Evolutionary conservation across 2,888 invertebrate genomes (phyloP).

Genomic region (Tridacna gigas): DNA sequence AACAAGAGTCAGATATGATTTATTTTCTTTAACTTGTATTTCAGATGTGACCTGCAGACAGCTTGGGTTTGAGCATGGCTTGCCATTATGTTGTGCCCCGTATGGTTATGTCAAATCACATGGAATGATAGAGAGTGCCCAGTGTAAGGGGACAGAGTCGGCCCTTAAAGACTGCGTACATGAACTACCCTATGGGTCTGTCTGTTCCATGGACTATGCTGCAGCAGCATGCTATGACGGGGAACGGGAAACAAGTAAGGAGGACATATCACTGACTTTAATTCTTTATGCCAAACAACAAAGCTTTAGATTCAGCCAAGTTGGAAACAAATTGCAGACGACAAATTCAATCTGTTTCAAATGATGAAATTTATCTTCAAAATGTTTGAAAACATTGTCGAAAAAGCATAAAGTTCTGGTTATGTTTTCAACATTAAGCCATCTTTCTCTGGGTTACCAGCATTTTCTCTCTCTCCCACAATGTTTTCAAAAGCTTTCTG

Average conservation of each 20-base stretch:
- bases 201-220: conserved; percentile 72
- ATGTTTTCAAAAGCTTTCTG: too few species aligned
- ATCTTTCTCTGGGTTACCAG: too few species aligned
- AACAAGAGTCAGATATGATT: too few species aligned
- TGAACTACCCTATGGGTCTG: conserved; percentile 56
- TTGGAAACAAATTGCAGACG: too few species aligned
- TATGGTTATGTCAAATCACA: conserved; percentile 70
- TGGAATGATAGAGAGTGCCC: conserved; percentile 67
- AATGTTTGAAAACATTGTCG: too few species aligned
- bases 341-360: too few species aligned
- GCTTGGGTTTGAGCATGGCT: conserved; percentile 72
- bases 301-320: too few species aligned
- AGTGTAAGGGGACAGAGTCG: conserved; percentile 72
- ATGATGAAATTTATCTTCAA: too few species aligned
- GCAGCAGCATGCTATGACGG: conserved; percentile 78
- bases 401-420: too few species aligned
- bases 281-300: too few species aligned
- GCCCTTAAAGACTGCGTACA: conserved; percentile 67
- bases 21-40: background rate
- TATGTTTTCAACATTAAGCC: too few species aligned
- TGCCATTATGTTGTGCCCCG: conserved; percentile 73
- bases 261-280: background rate
- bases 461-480: too few species aligned
- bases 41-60: conserved; percentile 73
- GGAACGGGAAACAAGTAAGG: conserved; percentile 63